Percentiles rank a stretch among this genome's conserved stretches.
phyloP scores from a whole-genome alignment of 2,888 invertebrate species.

The Apamea monoglypha region DNA sequence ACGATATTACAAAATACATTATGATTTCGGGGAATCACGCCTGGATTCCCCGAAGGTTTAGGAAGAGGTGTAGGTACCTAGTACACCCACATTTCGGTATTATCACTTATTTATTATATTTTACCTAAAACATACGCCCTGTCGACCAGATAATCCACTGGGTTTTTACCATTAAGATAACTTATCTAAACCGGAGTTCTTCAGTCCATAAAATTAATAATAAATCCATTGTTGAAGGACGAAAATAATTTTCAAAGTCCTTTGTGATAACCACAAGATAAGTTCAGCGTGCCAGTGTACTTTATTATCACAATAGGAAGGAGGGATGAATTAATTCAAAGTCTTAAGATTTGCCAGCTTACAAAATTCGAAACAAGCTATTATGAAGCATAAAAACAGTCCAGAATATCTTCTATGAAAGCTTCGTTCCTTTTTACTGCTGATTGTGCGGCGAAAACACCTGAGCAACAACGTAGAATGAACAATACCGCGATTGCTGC shows the following conservation, averaged over 20 bases:
- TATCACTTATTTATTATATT: not conserved
- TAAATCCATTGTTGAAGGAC: conserved; percentile 36
- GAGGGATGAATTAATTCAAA: conserved; percentile 54
- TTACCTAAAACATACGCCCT: not conserved
- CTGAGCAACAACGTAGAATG: conserved; percentile 76
- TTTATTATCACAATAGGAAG: conserved; percentile 48
- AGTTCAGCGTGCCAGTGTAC: conserved; percentile 35
- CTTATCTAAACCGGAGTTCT: conserved; percentile 15
- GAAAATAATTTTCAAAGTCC: conserved; percentile 44
- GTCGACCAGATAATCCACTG: not conserved
- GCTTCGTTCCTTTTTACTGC: conserved; percentile 86
- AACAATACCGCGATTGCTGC: conserved; percentile 72
- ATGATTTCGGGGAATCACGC: not conserved
- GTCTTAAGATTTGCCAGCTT: conserved; percentile 56
- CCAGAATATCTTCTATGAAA: conserved; percentile 76
- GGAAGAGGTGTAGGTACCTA: not conserved
- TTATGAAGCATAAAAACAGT: conserved; percentile 74
- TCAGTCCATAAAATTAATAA: conserved; percentile 39
- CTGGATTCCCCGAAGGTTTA: not conserved
- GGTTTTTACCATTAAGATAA: conserved; percentile 7
- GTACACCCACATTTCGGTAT: not conserved
- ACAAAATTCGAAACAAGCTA: conserved; percentile 68
- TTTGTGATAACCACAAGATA: conserved; percentile 51
- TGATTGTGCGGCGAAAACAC: conserved; percentile 85
- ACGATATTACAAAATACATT: not conserved